A percentile compares a stretch with the other conserved stretches of the same genome.
phyloP scores from a whole-genome alignment of 2,113 vertebrate species.

The Corvus cornix region DNA sequence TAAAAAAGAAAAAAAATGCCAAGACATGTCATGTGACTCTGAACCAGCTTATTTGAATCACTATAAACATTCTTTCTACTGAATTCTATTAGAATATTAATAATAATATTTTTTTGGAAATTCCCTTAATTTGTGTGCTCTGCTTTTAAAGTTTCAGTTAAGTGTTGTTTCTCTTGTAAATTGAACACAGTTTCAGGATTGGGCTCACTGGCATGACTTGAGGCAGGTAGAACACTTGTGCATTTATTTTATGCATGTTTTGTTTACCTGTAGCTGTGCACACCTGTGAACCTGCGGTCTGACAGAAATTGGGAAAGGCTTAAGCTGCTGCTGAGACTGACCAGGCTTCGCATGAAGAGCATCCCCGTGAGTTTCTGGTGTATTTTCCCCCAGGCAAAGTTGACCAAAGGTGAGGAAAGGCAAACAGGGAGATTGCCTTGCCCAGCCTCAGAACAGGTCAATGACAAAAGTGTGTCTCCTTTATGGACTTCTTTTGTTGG shows the following conservation, averaged over 20 bases:
- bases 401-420: not conserved
- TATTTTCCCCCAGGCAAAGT: not conserved
- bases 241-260: not conserved
- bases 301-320: not conserved
- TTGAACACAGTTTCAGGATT: not conserved
- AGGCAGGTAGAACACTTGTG: fast-evolving
- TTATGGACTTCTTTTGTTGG: not conserved
- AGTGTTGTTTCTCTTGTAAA: not conserved
- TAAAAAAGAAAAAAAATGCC: not conserved
- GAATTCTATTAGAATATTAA: not conserved
- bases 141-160: not conserved
- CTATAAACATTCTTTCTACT: not conserved
- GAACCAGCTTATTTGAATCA: not conserved
- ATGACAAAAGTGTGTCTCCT: not conserved
- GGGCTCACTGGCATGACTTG: not conserved
- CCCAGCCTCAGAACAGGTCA: not conserved
- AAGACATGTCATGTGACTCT: not conserved
- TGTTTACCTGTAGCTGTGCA: not conserved
- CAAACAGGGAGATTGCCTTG: not conserved
- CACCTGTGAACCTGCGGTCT: not conserved
- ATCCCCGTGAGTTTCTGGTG: fast-evolving
- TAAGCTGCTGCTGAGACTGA: not conserved
- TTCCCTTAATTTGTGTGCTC: not conserved
- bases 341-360: not conserved
- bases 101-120: not conserved